Conservation (phyloP, 2,797 vertebrate genomes). For the Bradypodion ventrale region DNA sequence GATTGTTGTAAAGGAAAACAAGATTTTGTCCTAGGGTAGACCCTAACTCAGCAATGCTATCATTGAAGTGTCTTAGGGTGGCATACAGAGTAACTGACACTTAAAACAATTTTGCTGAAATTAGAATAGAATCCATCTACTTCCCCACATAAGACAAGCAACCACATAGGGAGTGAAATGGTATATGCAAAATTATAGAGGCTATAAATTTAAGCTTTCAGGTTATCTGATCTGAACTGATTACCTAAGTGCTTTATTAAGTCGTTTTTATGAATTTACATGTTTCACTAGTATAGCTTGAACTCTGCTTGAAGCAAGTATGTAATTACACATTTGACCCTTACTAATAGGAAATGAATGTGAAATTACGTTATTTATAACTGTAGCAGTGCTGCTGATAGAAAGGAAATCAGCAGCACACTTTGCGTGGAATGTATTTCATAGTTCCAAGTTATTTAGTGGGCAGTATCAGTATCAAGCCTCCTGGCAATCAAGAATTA, state of each 20-base stretch:
- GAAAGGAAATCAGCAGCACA: slow-evolving; percentile 15
- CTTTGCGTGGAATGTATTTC: neutral
- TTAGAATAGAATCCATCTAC: slow-evolving; percentile 51
- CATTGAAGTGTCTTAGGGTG: slow-evolving; percentile 20
- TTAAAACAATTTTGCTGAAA: slow-evolving; percentile 53
- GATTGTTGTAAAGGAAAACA: slow-evolving; percentile 43
- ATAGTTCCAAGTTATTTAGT: slow-evolving; percentile 17
- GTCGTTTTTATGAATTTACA: slow-evolving; percentile 31
- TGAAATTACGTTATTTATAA: slow-evolving; percentile 43
- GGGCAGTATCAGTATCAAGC: neutral
- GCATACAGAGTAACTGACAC: slow-evolving; percentile 52
- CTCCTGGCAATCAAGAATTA: neutral
- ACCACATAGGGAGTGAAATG: slow-evolving; percentile 23
- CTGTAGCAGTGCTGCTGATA: neutral
- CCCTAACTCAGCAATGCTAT: slow-evolving; percentile 16
- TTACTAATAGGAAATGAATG: slow-evolving; percentile 27
- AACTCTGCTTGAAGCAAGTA: slow-evolving; percentile 40
- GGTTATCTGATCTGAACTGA: slow-evolving; percentile 27
- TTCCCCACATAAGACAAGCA: slow-evolving; percentile 40
- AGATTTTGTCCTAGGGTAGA: slow-evolving; percentile 9
- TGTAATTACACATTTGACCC: slow-evolving; percentile 44
- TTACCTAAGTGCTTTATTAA: slow-evolving; percentile 27
- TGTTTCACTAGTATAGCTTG: slow-evolving; percentile 6
- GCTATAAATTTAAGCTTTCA: slow-evolving; percentile 22
- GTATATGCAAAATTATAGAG: slow-evolving; percentile 36